Percentiles rank a stretch among this genome's conserved stretches.
Evolutionary conservation across 2,888 invertebrate genomes (phyloP).

Genomic region (Spisula subtruncata): DNA sequence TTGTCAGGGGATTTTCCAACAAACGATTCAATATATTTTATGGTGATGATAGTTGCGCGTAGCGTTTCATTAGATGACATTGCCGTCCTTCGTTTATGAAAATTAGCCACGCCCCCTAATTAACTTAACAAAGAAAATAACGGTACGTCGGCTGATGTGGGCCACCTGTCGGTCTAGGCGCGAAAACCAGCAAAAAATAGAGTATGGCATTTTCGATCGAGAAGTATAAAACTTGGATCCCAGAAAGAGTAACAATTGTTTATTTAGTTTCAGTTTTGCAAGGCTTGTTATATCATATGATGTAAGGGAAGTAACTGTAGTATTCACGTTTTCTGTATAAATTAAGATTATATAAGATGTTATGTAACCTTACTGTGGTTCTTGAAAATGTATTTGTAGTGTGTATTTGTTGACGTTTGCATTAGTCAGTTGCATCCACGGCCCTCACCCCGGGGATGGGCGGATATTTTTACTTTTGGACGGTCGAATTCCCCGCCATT

Average conservation of each 20-base stretch:
- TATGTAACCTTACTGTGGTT: not conserved
- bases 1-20: constrained; percentile 31
- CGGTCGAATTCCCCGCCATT: too few relatives aligned
- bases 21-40: constrained; percentile 10
- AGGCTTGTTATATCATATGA: not conserved
- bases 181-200: constrained; percentile 14
- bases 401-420: too few relatives aligned
- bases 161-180: constrained; percentile 34
- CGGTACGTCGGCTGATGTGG: constrained; percentile 27
- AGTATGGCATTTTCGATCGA: not conserved
- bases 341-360: not conserved
- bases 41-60: constrained; percentile 6
- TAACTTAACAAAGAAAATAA: constrained; percentile 37
- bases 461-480: too few relatives aligned
- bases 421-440: too few relatives aligned
- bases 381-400: too few relatives aligned
- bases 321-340: not conserved
- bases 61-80: not conserved
- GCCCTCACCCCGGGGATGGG: too few relatives aligned
- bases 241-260: not conserved
- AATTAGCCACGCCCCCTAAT: constrained; percentile 31
- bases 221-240: not conserved
- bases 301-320: not conserved
- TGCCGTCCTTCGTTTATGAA: constrained; percentile 16
- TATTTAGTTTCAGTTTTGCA: not conserved